These are phyloP conservation scores for Thoracochromis brauschi DNA, from an alignment of 2,113 vertebrate species.

Conservation along the genomic window DNA sequence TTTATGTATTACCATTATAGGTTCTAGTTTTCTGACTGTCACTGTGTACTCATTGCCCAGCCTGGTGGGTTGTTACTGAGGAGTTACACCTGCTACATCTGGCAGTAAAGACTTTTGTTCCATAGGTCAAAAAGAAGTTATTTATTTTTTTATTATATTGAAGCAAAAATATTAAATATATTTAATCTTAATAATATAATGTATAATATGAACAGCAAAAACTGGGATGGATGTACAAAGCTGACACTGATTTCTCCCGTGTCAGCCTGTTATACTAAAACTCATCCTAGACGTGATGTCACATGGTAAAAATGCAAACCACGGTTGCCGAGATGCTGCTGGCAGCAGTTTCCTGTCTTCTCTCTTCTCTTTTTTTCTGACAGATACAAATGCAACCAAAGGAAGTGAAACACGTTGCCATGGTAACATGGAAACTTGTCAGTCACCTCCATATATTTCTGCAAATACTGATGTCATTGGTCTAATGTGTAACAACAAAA, in stretches of 20 bases:
- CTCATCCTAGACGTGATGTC: accelerated
- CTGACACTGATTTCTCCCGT: neutral
- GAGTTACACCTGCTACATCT: neutral
- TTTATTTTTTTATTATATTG: neutral
- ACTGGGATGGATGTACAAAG: neutral
- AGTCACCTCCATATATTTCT: neutral
- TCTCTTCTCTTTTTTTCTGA: neutral
- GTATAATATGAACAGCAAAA: neutral
- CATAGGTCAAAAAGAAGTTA: neutral
- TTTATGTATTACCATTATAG: neutral
- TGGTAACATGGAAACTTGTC: neutral
- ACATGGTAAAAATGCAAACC: neutral
- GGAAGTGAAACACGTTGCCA: neutral
- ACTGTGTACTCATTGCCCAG: neutral
- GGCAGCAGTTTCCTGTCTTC: neutral
- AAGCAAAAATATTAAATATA: neutral
- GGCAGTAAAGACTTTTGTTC: neutral
- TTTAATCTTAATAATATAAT: neutral
- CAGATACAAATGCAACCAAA: neutral
- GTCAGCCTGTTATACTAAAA: neutral
- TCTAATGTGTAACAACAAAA: neutral
- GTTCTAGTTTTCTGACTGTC: neutral
- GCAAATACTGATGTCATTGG: neutral
- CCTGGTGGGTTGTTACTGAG: neutral
- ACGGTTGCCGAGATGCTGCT: neutral